Conservation (phyloP, 1,140 invertebrate genomes). For the Drosophila punjabiensis region DNA sequence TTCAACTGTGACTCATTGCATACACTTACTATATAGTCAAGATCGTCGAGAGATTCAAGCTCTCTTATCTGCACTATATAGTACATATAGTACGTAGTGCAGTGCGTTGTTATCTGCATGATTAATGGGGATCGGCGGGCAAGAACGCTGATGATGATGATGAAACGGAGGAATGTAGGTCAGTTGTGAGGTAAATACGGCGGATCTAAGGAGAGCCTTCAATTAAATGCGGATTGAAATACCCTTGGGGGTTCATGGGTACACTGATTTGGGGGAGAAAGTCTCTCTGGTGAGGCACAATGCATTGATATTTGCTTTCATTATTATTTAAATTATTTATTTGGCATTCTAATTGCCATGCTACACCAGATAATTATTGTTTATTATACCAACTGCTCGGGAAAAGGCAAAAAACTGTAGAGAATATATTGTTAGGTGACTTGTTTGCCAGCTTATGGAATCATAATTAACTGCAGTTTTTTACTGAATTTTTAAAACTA, state of each 20-base stretch:
- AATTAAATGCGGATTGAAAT: conserved; percentile 17
- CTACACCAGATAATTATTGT: background rate
- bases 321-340: conserved; percentile 6
- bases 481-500: background rate
- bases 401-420: background rate
- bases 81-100: background rate
- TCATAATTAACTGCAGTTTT: too few species aligned
- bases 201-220: conserved; percentile 13
- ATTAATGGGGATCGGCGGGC: conserved; percentile 26
- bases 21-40: background rate
- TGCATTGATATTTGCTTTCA: background rate
- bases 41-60: conserved; percentile 8
- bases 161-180: conserved; percentile 13
- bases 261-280: background rate
- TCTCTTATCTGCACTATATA: conserved; percentile 14
- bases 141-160: conserved; percentile 12
- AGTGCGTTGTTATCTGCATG: conserved; percentile 14
- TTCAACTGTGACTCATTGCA: conserved; percentile 12
- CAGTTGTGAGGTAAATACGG: conserved; percentile 13
- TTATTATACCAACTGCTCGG: background rate
- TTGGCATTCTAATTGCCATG: conserved; percentile 7
- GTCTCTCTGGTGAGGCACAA: background rate
- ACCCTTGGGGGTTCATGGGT: conserved; percentile 7
- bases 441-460: too few species aligned
- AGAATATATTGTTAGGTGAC: too few species aligned